Base-by-base conservation (phyloP, 2,888 invertebrate species). In the Cataglyphis livida region DNA sequence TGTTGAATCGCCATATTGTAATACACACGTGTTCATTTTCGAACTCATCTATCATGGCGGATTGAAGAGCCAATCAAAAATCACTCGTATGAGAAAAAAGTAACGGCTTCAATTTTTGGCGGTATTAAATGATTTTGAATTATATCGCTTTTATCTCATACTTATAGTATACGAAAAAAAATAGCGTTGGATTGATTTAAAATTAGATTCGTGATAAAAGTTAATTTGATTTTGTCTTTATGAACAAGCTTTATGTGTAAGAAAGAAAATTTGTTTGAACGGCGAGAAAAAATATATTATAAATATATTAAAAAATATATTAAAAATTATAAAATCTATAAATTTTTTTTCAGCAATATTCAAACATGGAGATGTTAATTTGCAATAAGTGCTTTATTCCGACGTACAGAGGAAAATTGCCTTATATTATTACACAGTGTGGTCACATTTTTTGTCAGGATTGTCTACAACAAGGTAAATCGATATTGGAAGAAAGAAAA, bases 401-500 rank as follows among this genome's bases (percentile, higher is more conserved):
- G 1, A 21, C 12, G 0, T 4, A 62, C 2, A 82, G 84, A 61
- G 88, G 83, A 1, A 86, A 89, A 38, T 82, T 70, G 73, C 88
- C 90, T 3, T 91, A 84, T 54, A 70, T 32, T 12, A 61, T 90
- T 12, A 90, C 88, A 0, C 88, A 91, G 12, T 90, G 91, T 21
- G 90, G 90, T 7, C 90, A 90, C 0, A 71, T 90, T 44, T 90
- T 59, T 35, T 90, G 90, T 57, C 48, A 84, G 3, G n/a, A 12
- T 12, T 90, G 90, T 7, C 35, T 84, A 62, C 68, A 38, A 6
- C 68, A 85, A 81, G 88, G 90, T 87, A 84, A 84, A 48, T 9
- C 12, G 18, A 9, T 51, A 51, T 25, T 28, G 28, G 18, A 28
- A 1, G 38, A 3, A 57, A 18, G 44, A 44, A 12, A 44, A 4